A percentile compares a stretch with the other conserved stretches of the same genome.
These are phyloP conservation scores for Sus cebifrons DNA, from an alignment of 2,797 vertebrate genomes.

Conservation along the genomic window DNA sequence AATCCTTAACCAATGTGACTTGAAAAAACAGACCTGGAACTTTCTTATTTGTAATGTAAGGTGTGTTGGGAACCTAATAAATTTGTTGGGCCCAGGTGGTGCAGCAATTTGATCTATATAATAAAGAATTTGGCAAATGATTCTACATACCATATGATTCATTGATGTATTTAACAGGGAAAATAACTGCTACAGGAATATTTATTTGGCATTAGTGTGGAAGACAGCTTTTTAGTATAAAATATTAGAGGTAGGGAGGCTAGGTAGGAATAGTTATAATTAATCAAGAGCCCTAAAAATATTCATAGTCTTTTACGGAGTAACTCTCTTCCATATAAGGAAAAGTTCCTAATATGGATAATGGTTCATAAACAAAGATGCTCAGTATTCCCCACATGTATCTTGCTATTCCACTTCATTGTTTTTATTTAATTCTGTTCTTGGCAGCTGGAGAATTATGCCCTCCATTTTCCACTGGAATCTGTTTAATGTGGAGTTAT, in stretches of 20 bases:
- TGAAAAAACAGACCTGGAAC: constrained; percentile 37
- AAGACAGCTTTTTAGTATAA: constrained; percentile 26
- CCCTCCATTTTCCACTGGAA: background rate
- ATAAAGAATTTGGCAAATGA: constrained; percentile 30
- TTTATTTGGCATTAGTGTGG: background rate
- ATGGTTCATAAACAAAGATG: background rate
- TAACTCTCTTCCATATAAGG: background rate
- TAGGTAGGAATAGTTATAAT: constrained; percentile 8
- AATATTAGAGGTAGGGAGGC: background rate
- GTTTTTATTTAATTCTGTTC: constrained; percentile 30
- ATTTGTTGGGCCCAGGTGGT: background rate
- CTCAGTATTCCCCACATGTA: background rate
- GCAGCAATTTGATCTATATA: constrained; percentile 22
- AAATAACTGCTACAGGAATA: constrained; percentile 10
- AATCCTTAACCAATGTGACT: background rate
- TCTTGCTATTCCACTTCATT: background rate
- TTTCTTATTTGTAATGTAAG: constrained; percentile 5
- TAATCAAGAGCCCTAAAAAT: constrained; percentile 38
- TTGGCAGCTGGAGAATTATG: background rate
- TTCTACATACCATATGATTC: background rate
- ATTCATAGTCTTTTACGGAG: background rate
- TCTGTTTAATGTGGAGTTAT: background rate
- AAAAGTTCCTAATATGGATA: background rate
- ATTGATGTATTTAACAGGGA: constrained; percentile 24
- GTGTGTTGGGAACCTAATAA: background rate